Evolutionary conservation across 1,140 invertebrate species (phyloP).

Genomic region (Archegozetes longisetosus): DNA sequence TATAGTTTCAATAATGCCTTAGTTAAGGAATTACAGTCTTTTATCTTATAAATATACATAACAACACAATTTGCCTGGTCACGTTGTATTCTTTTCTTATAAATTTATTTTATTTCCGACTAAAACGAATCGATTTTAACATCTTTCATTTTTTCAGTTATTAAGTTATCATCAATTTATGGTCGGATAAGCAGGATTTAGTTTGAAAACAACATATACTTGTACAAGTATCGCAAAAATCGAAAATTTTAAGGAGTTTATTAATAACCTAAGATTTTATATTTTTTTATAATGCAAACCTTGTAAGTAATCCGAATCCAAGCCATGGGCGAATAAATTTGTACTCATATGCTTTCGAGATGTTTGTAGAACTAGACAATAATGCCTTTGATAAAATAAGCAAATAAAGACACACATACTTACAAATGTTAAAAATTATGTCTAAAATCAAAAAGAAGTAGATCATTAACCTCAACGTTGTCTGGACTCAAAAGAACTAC

Average conservation of each 20-base stretch:
- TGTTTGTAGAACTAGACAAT: not conserved
- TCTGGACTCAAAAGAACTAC: not conserved
- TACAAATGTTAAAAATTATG: not conserved
- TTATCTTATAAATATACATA: too few species aligned
- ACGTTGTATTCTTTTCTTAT: too few species aligned
- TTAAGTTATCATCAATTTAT: too few species aligned
- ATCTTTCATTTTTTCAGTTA: too few species aligned
- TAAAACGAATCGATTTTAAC: too few species aligned
- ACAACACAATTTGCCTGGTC: too few species aligned
- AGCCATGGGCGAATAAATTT: constrained; percentile 5
- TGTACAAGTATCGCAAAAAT: not conserved
- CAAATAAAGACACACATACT: not conserved
- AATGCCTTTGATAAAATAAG: not conserved
- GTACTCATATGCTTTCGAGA: constrained; percentile 7
- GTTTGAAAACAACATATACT: too few species aligned
- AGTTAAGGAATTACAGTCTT: too few species aligned
- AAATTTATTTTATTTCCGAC: too few species aligned
- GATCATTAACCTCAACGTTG: not conserved
- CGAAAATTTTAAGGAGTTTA: not conserved
- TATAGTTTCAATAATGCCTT: too few species aligned
- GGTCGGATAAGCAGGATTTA: too few species aligned
- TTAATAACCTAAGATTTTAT: not conserved
- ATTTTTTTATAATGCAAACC: not conserved
- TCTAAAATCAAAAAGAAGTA: not conserved
- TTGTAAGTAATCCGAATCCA: constrained; percentile 4